Evolutionary conservation across 2,888 invertebrate species (phyloP).

Genomic region (Synanthedon tipuliformis): DNA sequence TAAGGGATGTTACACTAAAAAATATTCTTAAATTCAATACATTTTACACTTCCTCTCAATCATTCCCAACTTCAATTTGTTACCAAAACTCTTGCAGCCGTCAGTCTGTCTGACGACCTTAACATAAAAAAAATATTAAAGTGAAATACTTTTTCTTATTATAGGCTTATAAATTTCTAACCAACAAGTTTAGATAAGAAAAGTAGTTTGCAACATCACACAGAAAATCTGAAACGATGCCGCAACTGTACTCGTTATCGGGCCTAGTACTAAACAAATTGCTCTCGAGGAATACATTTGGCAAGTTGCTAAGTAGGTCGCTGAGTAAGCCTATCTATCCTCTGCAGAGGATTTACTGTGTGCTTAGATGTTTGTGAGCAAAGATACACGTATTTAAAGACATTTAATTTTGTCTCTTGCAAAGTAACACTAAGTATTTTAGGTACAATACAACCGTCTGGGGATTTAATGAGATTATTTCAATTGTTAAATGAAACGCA

Average conservation of each 20-base stretch:
- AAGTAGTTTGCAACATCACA: no score
- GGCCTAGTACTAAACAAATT: slow-evolving; percentile 13
- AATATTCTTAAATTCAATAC: no score
- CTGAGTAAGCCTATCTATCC: slow-evolving; percentile 16
- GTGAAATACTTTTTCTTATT: background rate
- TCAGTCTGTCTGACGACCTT: background rate
- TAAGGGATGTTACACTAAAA: no score
- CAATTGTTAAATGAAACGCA: no score
- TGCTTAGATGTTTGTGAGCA: background rate
- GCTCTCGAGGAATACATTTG: slow-evolving; percentile 35
- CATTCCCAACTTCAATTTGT: no score
- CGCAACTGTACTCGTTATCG: background rate
- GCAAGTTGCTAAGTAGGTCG: slow-evolving; percentile 24
- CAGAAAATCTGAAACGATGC: no score
- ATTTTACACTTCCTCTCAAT: no score
- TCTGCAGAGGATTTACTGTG: background rate
- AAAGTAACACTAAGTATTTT: no score
- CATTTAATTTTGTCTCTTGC: background rate
- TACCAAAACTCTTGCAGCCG: background rate
- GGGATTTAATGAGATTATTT: no score
- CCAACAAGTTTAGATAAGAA: no score
- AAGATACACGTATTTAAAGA: background rate
- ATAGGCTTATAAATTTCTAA: no score
- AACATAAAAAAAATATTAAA: background rate
- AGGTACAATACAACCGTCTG: no score